Evolutionary conservation across 2,797 vertebrate genomes (phyloP).

Genomic region (Nyctibius grandis): DNA sequence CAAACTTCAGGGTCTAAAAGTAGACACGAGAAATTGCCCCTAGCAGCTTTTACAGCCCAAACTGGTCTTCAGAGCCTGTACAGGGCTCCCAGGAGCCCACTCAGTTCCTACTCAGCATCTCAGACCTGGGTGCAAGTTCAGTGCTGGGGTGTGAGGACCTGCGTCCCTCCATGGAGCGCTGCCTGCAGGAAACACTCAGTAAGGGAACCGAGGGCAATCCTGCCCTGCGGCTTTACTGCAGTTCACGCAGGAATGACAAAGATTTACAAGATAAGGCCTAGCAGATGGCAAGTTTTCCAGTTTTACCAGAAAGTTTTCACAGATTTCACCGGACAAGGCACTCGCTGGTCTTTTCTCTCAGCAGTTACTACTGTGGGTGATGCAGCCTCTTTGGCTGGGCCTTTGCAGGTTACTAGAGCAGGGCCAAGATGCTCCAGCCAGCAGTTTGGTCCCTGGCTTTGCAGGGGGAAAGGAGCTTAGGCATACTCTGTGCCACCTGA

Average conservation of each 20-base stretch:
- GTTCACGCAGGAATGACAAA: neutral
- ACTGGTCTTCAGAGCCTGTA: neutral
- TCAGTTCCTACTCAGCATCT: neutral
- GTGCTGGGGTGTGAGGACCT: neutral
- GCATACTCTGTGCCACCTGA: neutral
- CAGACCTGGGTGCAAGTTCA: neutral
- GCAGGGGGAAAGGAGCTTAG: neutral
- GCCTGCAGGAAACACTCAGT: neutral
- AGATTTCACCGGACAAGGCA: neutral
- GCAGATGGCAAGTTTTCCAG: neutral
- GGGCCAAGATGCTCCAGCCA: neutral
- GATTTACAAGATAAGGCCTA: neutral
- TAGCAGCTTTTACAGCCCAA: neutral
- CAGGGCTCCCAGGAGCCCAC: neutral
- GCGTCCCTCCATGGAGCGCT: accelerated
- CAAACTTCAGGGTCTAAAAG: neutral
- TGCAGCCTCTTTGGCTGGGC: neutral
- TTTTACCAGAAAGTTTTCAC: neutral
- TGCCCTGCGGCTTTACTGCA: accelerated
- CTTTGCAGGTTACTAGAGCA: neutral
- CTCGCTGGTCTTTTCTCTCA: neutral
- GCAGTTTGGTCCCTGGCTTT: neutral
- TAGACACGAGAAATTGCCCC: neutral
- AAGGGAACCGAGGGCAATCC: neutral
- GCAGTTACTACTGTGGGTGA: neutral